Percentiles rank a stretch among this genome's conserved stretches.
phyloP scores from a whole-genome alignment of 2,797 vertebrate genomes.

The Macrochelys suwanniensis region DNA sequence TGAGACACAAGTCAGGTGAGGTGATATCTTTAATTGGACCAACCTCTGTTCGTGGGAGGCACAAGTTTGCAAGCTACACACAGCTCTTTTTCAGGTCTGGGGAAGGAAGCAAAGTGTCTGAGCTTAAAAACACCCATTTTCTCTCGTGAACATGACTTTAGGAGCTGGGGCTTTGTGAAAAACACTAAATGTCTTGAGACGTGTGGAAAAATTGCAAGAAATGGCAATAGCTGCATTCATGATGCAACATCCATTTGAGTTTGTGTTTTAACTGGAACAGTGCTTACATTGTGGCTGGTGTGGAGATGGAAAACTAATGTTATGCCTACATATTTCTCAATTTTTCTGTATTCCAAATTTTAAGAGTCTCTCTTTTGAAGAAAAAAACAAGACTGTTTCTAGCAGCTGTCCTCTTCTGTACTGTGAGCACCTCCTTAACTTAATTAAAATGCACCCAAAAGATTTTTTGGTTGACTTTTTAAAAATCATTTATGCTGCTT shows the following conservation, averaged over 20 bases:
- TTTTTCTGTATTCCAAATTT: neutral
- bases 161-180: neutral
- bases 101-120: neutral
- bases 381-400: too few relatives aligned
- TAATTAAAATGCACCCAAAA: neutral
- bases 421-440: neutral
- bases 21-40: neutral
- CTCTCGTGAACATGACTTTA: fast-evolving
- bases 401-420: slow-evolving; percentile 7
- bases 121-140: neutral
- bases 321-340: neutral
- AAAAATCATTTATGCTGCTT: fast-evolving
- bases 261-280: fast-evolving
- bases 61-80: neutral
- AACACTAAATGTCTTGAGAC: neutral
- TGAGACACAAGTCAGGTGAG: neutral
- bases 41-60: neutral
- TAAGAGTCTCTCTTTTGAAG: too few relatives aligned
- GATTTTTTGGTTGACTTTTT: neutral
- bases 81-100: neutral
- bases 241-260: neutral
- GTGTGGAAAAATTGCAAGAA: neutral
- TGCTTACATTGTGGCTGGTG: neutral
- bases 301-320: neutral
- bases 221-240: neutral